Evolutionary conservation across 2,797 vertebrate genomes (phyloP).

Genomic region (Eurystomus glaucurus): DNA sequence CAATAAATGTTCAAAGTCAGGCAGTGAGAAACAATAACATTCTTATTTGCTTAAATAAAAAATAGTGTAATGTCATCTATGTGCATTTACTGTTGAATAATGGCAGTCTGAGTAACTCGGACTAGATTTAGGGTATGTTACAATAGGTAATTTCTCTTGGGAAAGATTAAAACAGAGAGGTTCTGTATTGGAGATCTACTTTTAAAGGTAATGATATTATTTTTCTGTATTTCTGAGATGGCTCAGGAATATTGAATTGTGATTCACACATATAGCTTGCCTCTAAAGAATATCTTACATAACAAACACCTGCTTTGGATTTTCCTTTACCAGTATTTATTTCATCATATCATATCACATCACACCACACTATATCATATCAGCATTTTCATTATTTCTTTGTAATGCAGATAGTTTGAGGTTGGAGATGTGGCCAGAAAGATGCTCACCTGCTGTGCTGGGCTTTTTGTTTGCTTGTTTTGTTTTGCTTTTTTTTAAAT

Average conservation of each 20-base stretch:
- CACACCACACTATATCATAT: background rate
- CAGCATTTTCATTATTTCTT: background rate
- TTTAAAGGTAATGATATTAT: background rate
- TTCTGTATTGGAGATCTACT: background rate
- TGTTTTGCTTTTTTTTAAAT: background rate
- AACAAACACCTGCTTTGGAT: rapidly evolving
- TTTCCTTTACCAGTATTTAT: background rate
- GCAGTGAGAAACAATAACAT: background rate
- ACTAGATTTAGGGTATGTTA: background rate
- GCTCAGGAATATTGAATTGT: background rate
- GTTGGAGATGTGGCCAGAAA: background rate
- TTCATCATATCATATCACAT: background rate
- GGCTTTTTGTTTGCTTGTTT: background rate
- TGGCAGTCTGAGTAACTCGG: background rate
- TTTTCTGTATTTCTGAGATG: background rate
- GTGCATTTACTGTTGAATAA: background rate
- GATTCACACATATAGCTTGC: background rate
- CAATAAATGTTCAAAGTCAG: background rate
- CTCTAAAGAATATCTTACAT: background rate
- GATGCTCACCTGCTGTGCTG: background rate
- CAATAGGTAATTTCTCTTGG: background rate
- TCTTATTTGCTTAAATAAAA: background rate
- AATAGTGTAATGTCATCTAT: background rate
- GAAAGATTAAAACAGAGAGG: background rate
- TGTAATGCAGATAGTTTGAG: background rate